Conservation (phyloP, 1,140 invertebrate species). For the Aethina tumida region DNA sequence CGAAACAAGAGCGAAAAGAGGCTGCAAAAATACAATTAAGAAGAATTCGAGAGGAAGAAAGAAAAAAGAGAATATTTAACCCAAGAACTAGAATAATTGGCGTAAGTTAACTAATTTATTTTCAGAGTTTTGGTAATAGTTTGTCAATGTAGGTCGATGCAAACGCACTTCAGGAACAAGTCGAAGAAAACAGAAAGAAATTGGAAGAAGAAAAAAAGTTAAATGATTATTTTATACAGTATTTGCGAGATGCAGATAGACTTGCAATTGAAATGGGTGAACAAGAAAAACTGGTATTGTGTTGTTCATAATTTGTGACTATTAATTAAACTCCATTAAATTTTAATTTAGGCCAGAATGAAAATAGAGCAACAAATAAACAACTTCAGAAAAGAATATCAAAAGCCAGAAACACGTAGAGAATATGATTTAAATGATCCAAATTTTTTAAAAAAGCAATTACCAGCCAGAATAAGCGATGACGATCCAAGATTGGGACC, state of each 20-base stretch:
- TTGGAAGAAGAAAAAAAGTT: constrained; percentile 48
- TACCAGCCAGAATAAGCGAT: constrained; percentile 57
- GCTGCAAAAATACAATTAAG: constrained; percentile 64
- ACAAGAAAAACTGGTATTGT: constrained; percentile 47
- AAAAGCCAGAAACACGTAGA: constrained; percentile 59
- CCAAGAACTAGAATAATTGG: constrained; percentile 67
- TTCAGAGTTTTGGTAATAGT: too few species aligned
- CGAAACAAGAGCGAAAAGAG: constrained; percentile 60
- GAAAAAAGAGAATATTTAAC: constrained; percentile 76
- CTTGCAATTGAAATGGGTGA: constrained; percentile 48
- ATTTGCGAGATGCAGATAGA: constrained; percentile 51
- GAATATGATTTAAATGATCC: constrained; percentile 84
- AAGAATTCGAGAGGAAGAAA: constrained; percentile 62
- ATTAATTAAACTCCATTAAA: too few species aligned
- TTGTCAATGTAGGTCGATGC: constrained; percentile 60
- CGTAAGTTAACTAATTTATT: too few species aligned
- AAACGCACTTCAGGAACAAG: constrained; percentile 62
- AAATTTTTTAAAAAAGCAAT: constrained; percentile 59
- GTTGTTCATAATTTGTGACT: neutral
- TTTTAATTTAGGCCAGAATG: constrained; percentile 46
- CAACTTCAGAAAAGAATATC: constrained; percentile 60
- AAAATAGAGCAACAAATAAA: constrained; percentile 61
- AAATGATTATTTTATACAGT: constrained; percentile 55
- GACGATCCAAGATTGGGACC: constrained; percentile 58
- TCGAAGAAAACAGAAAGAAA: constrained; percentile 59